Evolutionary conservation across 2,113 vertebrate genomes (phyloP).

Genomic region (Scomber scombrus): DNA sequence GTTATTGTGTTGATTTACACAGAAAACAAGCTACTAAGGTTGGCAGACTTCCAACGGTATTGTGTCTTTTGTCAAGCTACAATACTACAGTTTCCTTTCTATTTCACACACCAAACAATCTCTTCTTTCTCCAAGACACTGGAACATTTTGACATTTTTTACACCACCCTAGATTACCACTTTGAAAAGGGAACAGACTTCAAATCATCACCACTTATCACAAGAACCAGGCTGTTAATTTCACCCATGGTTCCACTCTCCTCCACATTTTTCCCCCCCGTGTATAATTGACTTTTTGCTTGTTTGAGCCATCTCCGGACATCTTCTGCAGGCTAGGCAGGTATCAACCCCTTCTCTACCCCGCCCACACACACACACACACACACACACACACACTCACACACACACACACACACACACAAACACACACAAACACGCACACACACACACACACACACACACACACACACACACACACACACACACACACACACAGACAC

Average conservation of each 20-base stretch:
- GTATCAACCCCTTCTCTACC: slow-evolving; percentile 15
- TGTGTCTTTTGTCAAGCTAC: background rate
- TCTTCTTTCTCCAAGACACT: slow-evolving; percentile 12
- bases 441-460: no score
- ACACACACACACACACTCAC: slow-evolving; percentile 19
- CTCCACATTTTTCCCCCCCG: slow-evolving; percentile 27
- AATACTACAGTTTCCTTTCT: background rate
- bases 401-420: background rate
- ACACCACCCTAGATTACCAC: slow-evolving; percentile 21
- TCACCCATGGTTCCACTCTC: slow-evolving; percentile 76
- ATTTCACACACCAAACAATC: background rate
- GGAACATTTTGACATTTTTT: slow-evolving; percentile 29
- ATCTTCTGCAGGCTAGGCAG: slow-evolving; percentile 58
- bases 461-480: no score
- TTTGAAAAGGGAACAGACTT: slow-evolving; percentile 28
- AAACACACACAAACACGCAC: slow-evolving; percentile 40
- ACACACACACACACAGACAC: slow-evolving; percentile 3
- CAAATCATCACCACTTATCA: slow-evolving; percentile 53
- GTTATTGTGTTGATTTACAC: slow-evolving; percentile 17
- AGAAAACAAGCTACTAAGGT: background rate
- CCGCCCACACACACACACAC: slow-evolving; percentile 7
- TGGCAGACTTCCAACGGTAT: background rate
- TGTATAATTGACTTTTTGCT: slow-evolving; percentile 73
- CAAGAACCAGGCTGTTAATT: slow-evolving; percentile 69
- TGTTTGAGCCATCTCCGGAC: slow-evolving; percentile 64